A percentile compares a stretch with the other conserved stretches of the same genome.
Conservation (phyloP, 2,113 vertebrate species). For the Chaetodon trifascialis region DNA sequence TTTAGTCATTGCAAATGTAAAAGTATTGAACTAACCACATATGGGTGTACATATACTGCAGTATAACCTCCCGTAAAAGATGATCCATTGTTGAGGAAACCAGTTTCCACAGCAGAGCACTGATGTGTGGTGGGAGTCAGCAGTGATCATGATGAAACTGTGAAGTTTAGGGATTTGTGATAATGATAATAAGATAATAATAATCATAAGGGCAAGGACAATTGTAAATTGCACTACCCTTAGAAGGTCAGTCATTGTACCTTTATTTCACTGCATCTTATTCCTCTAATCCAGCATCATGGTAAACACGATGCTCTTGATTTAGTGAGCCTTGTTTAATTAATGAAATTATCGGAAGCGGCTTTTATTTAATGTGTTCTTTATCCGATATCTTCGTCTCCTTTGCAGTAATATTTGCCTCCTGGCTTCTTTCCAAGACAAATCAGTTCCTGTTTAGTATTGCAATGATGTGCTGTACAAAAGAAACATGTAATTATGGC, state of each 20-base stretch:
- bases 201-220: background rate
- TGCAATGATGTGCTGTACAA: constrained; percentile 6
- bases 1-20: background rate
- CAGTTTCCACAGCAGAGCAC: too few species aligned
- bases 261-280: background rate
- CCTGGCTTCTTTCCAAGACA: constrained; percentile 9
- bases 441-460: constrained; percentile 7
- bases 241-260: background rate
- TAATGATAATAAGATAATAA: too few species aligned
- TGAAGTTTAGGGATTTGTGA: constrained; percentile 5
- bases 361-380: background rate
- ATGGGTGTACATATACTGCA: background rate
- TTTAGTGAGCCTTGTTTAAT: background rate
- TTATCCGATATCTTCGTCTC: background rate
- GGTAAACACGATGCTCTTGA: background rate
- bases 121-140: background rate
- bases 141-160: constrained; percentile 10
- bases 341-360: background rate
- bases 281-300: background rate
- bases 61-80: too few species aligned
- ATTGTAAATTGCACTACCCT: background rate
- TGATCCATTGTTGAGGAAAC: too few species aligned
- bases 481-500: constrained; percentile 48
- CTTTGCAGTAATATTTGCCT: constrained; percentile 13
- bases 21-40: background rate